Evolutionary conservation across 2,888 invertebrate genomes (phyloP).

Genomic region (Sminthurinus aureus): DNA sequence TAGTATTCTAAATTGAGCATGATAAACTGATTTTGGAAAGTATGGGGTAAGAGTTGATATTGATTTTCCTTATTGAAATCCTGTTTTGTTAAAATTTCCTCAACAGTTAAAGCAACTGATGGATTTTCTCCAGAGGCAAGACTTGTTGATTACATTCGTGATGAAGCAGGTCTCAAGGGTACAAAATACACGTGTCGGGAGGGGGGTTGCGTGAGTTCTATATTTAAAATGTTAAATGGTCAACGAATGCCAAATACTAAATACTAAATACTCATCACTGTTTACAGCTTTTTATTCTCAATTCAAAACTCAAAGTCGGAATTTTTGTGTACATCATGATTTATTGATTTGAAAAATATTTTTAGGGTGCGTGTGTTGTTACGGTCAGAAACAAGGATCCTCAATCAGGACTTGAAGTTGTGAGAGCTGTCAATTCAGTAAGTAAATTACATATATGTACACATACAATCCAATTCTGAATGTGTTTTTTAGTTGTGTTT

Average conservation of each 20-base stretch:
- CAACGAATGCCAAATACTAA: no score
- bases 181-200: conserved; percentile 65
- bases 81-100: not conserved
- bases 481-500: no score
- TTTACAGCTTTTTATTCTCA: not conserved
- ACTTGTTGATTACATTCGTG: conserved; percentile 56
- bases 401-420: conserved; percentile 63
- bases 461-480: no score
- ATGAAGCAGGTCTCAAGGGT: conserved; percentile 50
- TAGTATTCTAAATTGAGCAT: no score
- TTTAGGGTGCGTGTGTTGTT: conserved; percentile 70
- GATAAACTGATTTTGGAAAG: no score
- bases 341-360: no score
- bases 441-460: no score
- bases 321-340: no score
- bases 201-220: no score
- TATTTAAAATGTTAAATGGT: no score
- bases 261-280: not conserved
- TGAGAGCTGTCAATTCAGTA: conserved; percentile 74
- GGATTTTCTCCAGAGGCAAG: conserved; percentile 38
- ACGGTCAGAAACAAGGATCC: conserved; percentile 48
- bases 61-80: no score
- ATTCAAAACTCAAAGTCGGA: not conserved
- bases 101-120: conserved; percentile 23
- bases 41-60: no score